A percentile compares a stretch with the other conserved stretches of the same genome.
These are phyloP conservation scores for Baccha elongata DNA, from an alignment of 2,888 invertebrate species.

Conservation along the genomic window DNA sequence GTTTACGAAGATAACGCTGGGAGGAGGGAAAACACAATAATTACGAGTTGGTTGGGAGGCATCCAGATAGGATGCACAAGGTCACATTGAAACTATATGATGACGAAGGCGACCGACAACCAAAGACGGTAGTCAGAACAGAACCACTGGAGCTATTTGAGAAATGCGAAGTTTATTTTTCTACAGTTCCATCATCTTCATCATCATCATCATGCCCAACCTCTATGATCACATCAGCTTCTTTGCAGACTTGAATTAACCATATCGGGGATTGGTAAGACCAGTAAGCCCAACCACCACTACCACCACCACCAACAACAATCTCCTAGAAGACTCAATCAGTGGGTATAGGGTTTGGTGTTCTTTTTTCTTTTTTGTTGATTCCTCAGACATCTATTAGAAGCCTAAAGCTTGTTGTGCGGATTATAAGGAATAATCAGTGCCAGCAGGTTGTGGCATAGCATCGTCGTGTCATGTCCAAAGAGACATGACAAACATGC, in stretches of 20 bases:
- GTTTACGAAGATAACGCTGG: constrained; percentile 21
- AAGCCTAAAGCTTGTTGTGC: constrained; percentile 44
- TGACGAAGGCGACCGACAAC: neutral
- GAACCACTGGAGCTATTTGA: constrained; percentile 47
- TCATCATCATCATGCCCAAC: constrained; percentile 39
- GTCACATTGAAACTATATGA: constrained; percentile 55
- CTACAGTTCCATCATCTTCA: constrained; percentile 33
- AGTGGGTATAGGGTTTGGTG: constrained; percentile 30
- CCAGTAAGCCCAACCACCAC: constrained; percentile 18
- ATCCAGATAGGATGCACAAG: constrained; percentile 64
- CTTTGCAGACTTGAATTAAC: constrained; percentile 54
- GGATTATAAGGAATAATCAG: constrained; percentile 67
- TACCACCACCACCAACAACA: constrained; percentile 4
- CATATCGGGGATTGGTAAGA: constrained; percentile 63
- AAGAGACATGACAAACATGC: constrained; percentile 68
- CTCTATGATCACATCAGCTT: constrained; percentile 60
- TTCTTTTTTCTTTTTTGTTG: neutral
- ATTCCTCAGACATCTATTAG: constrained; percentile 45
- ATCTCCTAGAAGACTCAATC: constrained; percentile 68
- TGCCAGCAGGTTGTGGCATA: constrained; percentile 58
- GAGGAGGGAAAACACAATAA: constrained; percentile 63
- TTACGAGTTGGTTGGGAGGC: constrained; percentile 61
- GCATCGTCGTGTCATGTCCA: constrained; percentile 70
- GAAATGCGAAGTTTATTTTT: constrained; percentile 41
- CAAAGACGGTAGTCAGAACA: constrained; percentile 56